A percentile compares a stretch with the other conserved stretches of the same genome.
Conservation (phyloP, 1,140 invertebrate species). For the Lycorma delicatula region DNA sequence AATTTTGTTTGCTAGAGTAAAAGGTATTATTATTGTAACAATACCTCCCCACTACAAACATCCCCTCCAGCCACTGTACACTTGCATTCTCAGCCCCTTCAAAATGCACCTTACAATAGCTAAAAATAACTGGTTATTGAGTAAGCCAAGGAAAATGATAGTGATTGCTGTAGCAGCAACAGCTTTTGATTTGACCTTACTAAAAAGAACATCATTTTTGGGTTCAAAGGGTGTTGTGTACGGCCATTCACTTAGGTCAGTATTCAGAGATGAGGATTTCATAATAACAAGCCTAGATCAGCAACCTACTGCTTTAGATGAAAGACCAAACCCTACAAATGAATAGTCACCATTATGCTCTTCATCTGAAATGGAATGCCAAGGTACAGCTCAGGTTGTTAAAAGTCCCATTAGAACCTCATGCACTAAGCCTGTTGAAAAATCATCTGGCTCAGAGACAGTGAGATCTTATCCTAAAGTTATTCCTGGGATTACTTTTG, state of each 20-base stretch:
- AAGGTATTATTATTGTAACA: conserved; percentile 20
- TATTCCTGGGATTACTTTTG: neutral
- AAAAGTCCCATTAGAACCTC: neutral
- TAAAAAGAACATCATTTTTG: neutral
- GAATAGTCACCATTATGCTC: neutral
- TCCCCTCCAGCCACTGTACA: conserved; percentile 31
- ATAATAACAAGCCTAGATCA: too few relatives aligned
- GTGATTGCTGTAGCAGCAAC: neutral
- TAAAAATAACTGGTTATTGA: neutral
- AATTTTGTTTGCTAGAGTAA: conserved; percentile 28
- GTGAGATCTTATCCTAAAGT: neutral
- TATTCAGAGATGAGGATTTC: neutral
- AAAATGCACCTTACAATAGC: neutral
- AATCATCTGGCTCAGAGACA: neutral
- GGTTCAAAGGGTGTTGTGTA: neutral
- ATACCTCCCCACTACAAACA: conserved; percentile 33
- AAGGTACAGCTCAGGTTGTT: neutral
- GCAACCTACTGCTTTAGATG: neutral
- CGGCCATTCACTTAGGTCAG: neutral
- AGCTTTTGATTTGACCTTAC: neutral
- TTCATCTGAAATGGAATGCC: neutral
- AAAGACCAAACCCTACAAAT: neutral
- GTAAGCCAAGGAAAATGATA: neutral
- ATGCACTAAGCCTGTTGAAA: neutral
- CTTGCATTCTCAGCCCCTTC: conserved; percentile 27